These are phyloP conservation scores for Tethea ocularis DNA, from an alignment of 2,888 invertebrate genomes.

Conservation along the genomic window DNA sequence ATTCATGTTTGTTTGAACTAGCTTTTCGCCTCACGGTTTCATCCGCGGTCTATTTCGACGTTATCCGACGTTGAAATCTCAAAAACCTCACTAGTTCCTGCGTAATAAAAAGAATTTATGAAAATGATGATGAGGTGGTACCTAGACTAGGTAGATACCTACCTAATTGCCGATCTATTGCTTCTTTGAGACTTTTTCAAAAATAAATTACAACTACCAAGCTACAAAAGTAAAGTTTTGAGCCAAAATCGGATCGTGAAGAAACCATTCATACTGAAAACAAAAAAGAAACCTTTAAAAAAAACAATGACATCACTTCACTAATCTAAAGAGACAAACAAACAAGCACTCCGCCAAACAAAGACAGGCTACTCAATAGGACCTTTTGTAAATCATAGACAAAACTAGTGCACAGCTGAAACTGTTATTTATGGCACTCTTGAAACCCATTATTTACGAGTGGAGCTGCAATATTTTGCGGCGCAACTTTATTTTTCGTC, in stretches of 20 bases:
- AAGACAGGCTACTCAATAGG: neutral
- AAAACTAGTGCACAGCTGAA: constrained; percentile 18
- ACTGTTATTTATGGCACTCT: constrained; percentile 35
- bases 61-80: too few species aligned
- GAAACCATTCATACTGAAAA: too few species aligned
- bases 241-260: neutral
- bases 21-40: too few species aligned
- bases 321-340: constrained; percentile 2
- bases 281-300: neutral
- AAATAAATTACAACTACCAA: too few species aligned
- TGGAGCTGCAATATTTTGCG: constrained; percentile 30
- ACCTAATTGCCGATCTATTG: too few species aligned
- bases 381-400: neutral
- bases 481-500: constrained; percentile 25
- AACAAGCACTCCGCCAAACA: neutral
- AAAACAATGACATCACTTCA: constrained; percentile 3
- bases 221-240: neutral
- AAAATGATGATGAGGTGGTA: too few species aligned
- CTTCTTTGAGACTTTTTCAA: too few species aligned
- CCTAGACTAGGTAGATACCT: too few species aligned
- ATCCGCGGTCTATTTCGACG: too few species aligned
- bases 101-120: too few species aligned
- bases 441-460: constrained; percentile 22
- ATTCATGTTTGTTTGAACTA: too few species aligned
- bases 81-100: too few species aligned